Evolutionary conservation across 1,140 invertebrate genomes (phyloP), one percentile per base, ranked within the genome.

Genomic region (Megalopta genalis): DNA sequence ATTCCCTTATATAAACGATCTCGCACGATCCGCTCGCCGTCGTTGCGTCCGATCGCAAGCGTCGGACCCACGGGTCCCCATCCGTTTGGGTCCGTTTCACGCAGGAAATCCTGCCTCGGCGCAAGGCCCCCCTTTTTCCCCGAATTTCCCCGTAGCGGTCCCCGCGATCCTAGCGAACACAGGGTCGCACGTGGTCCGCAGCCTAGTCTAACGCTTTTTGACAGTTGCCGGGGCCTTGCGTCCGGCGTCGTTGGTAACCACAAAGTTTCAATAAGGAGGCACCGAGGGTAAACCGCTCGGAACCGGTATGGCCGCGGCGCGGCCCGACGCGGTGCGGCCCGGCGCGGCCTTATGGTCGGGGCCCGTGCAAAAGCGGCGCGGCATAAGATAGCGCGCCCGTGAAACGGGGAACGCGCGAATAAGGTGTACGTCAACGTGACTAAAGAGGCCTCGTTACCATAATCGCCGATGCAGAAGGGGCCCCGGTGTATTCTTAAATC

Each of bases 401-500:
- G 59, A 63, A 82, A 60, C 68, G 76, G 54, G 79, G 21, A 77
- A 77, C 60, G 63, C 73, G 85, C 80, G 84, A 80, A 86, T 83
- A 86, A 86, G 84, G 83, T 86, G 84, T 85, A 86, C 86, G 86
- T 84, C 86, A 88, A 89, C 83, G 88, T 84, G 84, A 89, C 83
- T 88, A 88, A 89, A 88, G 88, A 88, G 87, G 85, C 83, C 87
- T 90, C 84, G 89, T 89, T 90, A 89, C 87, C 84, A 89, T 90
- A 90, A 90, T 90, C 83, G 88, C 84, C 69, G 83, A 77, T 81
- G 79, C 62, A 52, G 65, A 46, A 46, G 68, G 77, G 82, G 64
- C 59, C 52, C 70, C 60, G 81, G 85, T 88, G 79, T 90, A 90
- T 90, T 89, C 90, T 90, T 90, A 90, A 90, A 90, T 90, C 90